Conservation (phyloP, 2,797 vertebrate genomes). For the Alectoris magna region DNA sequence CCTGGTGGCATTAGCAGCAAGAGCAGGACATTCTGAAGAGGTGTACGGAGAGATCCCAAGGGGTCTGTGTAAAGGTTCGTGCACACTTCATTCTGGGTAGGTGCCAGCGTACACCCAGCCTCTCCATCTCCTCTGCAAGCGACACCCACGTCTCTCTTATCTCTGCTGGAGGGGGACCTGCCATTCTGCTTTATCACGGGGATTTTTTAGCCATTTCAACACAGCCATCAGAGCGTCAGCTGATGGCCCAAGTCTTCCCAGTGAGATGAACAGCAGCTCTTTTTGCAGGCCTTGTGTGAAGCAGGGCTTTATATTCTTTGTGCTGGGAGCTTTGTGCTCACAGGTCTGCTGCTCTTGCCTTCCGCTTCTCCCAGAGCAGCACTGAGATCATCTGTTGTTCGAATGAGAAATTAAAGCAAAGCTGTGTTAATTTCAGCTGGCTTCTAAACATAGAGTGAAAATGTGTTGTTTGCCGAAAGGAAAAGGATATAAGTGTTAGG, state of each 20-base stretch:
- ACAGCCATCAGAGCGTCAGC: not conserved
- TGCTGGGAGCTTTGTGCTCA: constrained; percentile 13
- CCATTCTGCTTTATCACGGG: not conserved
- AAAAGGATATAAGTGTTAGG: constrained; percentile 51
- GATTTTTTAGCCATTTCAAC: constrained; percentile 39
- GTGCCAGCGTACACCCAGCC: not conserved
- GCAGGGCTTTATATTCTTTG: not conserved
- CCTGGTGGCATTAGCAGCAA: constrained; percentile 40
- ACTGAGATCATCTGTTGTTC: constrained; percentile 43
- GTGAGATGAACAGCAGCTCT: not conserved
- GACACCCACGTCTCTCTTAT: constrained; percentile 8
- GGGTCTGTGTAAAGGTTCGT: constrained; percentile 17
- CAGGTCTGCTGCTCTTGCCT: not conserved
- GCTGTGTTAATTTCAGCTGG: constrained; percentile 42
- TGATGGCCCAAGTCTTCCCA: not conserved
- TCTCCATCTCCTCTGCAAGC: constrained; percentile 13
- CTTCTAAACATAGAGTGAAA: constrained; percentile 16
- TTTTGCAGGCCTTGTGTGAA: not conserved
- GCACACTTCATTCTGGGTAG: constrained; percentile 13
- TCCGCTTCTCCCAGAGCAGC: not conserved
- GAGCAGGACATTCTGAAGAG: constrained; percentile 45
- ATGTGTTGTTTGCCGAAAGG: constrained; percentile 29
- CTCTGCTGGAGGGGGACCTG: not conserved
- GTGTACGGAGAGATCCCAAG: not conserved
- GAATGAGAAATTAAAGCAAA: constrained; percentile 37